Evolutionary conservation across 2,113 vertebrate genomes (phyloP).

Genomic region (Fregetta grallaria): DNA sequence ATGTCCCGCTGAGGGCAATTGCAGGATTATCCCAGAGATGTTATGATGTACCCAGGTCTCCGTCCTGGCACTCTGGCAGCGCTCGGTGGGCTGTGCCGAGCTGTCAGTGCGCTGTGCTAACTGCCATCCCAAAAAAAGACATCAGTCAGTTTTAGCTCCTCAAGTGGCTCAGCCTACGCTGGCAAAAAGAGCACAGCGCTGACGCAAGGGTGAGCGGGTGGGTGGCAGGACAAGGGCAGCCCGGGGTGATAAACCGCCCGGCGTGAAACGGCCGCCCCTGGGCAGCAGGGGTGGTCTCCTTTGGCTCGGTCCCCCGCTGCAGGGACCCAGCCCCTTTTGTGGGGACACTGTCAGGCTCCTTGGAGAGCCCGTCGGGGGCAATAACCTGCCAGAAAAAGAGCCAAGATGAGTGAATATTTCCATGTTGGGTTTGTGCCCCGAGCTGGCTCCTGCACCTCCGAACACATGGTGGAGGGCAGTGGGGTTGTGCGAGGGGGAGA

Average conservation of each 20-base stretch:
- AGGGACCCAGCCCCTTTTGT: too few species aligned
- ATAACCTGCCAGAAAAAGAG: neutral
- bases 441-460: neutral
- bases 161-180: neutral
- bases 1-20: neutral
- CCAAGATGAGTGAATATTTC: neutral
- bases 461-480: accelerated
- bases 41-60: neutral
- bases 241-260: accelerated
- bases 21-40: neutral
- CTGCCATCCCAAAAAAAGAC: neutral
- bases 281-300: neutral
- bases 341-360: neutral
- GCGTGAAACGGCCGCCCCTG: accelerated
- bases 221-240: neutral
- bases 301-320: neutral
- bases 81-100: accelerated
- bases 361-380: neutral
- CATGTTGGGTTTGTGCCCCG: neutral
- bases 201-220: accelerated
- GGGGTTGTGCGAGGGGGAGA: neutral
- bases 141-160: neutral
- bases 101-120: accelerated
- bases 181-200: neutral
- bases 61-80: accelerated